phyloP scores from a whole-genome alignment of 2,888 invertebrate species.

The Chloroclystis v-ata region DNA sequence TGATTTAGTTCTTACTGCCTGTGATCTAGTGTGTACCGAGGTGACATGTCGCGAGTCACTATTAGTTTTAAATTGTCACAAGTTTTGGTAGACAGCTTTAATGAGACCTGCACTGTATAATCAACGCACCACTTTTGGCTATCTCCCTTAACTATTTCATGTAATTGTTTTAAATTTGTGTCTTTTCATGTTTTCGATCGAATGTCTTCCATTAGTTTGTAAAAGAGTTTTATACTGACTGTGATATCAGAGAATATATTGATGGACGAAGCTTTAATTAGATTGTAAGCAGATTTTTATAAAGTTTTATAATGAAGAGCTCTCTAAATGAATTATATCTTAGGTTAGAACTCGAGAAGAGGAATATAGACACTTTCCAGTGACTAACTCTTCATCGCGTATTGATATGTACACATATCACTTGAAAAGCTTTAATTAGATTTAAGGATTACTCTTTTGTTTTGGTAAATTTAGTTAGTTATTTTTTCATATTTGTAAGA shows the following conservation, averaged over 20 bases:
- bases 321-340: conserved; percentile 30
- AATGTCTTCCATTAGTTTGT: conserved; percentile 68
- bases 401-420: conserved; percentile 23
- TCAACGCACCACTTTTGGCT: conserved; percentile 59
- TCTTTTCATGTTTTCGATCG: conserved; percentile 42
- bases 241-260: conserved; percentile 59
- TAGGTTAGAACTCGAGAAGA: conserved; percentile 14
- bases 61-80: conserved; percentile 63
- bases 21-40: conserved; percentile 38
- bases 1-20: conserved; percentile 41
- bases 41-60: conserved; percentile 43
- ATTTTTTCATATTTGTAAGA: conserved; percentile 19
- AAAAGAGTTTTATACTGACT: conserved; percentile 49
- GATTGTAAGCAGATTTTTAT: conserved; percentile 31
- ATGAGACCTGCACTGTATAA: conserved; percentile 71
- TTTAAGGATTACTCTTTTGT: conserved; percentile 18
- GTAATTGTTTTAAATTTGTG: conserved; percentile 26
- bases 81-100: conserved; percentile 79
- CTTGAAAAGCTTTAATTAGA: conserved; percentile 28
- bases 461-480: conserved; percentile 13
- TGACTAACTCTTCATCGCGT: conserved; percentile 5
- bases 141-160: conserved; percentile 46
- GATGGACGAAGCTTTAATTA: conserved; percentile 63
- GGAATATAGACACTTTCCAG: conserved; percentile 5
- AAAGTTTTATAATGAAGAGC: conserved; percentile 20